Base-by-base conservation (phyloP, 2,888 invertebrate genomes). In the Iselma pallidipennis region DNA sequence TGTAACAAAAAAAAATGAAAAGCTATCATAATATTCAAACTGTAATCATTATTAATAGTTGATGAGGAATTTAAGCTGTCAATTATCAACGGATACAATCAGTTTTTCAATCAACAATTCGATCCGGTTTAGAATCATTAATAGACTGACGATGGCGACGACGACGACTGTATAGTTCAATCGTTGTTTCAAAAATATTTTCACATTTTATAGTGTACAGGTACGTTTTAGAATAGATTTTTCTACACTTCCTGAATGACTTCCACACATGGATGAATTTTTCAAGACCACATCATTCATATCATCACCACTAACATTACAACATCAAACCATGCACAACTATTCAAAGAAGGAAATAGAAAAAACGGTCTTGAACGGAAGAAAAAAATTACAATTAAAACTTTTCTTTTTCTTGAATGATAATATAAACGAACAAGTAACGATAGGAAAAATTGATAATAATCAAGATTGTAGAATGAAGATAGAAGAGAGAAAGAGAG, bases 91-190 rank as follows among this genome's bases (percentile, higher is more conserved):
- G 31, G 51, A 51, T 31, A 51, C 51, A 51, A 51, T 51, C 51
- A 51, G 29, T 26, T 29, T 16, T 51, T 51, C 51, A 51, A 51
- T 51, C 51, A 51, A 51, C 29, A 5, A 51, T 51, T 51, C 51
- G 51, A 51, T 51, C 51, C 51, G 51, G 51, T 51, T 45, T 51
- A 29, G n/a, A n/a, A n/a, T 26, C 51, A 29, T 51, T 51, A 31
- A 51, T 29, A 26, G 29, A 12, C 51, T 51, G 51, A 51, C 51
- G 42, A 31, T 23, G n/a, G 16, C 29, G 23, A 28, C 26, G 23
- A 28, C 26, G 16, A 16, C 26, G n/a, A 26, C 25, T 12, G 14
- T 5, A 26, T 7, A 16, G 16, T n/a, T n/a, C n/a, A n/a, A n/a
- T n/a, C n/a, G n/a, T n/a, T n/a, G n/a, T n/a, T n/a, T n/a, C n/a